Evolutionary conservation across 2,888 invertebrate genomes (phyloP).

Genomic region (Trissolcus brochymenae): DNA sequence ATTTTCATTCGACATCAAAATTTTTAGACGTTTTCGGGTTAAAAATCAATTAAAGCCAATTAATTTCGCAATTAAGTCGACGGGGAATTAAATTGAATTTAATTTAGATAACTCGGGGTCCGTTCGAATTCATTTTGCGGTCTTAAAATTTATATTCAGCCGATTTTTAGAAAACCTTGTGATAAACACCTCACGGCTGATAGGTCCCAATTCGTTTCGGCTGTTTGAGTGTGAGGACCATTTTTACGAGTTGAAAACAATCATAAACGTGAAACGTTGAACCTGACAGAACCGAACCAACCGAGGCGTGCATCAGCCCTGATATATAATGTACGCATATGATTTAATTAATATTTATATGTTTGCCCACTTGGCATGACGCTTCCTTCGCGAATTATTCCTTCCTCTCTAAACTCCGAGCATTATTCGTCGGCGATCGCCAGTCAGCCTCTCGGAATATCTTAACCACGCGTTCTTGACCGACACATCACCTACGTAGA

Average conservation of each 20-base stretch:
- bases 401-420: slow-evolving; percentile 35
- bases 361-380: slow-evolving; percentile 59
- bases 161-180: too few species aligned
- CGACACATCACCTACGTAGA: not conserved
- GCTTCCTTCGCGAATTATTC: slow-evolving; percentile 59
- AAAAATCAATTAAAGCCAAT: too few species aligned
- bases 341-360: slow-evolving; percentile 75
- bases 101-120: too few species aligned
- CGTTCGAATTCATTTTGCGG: too few species aligned
- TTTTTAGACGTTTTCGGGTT: too few species aligned
- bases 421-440: slow-evolving; percentile 41
- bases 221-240: not conserved
- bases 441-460: too few species aligned
- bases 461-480: not conserved
- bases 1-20: too few species aligned
- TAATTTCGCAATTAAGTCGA: too few species aligned
- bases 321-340: slow-evolving; percentile 62
- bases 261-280: slow-evolving; percentile 34
- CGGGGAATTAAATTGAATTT: too few species aligned
- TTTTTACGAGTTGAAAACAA: slow-evolving; percentile 2
- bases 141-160: too few species aligned
- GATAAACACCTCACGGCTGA: too few species aligned
- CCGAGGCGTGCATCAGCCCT: slow-evolving; percentile 54
- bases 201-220: too few species aligned
- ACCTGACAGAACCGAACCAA: slow-evolving; percentile 41